Evolutionary conservation across 2,113 vertebrate genomes (phyloP).

Genomic region (Malurus melanocephalus): DNA sequence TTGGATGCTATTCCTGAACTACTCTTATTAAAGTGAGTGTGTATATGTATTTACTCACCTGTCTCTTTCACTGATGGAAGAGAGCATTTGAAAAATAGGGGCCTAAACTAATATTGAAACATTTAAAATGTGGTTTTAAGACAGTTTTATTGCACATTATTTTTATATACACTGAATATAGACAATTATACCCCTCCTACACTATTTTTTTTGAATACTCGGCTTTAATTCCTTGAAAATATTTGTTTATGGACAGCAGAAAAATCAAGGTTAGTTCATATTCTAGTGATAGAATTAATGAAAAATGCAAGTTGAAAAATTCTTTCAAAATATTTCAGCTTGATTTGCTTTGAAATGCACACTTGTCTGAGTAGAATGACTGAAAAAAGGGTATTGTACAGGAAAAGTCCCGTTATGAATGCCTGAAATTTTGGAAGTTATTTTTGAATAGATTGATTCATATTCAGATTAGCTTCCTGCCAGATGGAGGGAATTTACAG

Average conservation of each 20-base stretch:
- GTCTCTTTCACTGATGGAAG: neutral
- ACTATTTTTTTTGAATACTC: neutral
- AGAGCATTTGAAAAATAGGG: neutral
- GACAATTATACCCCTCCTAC: neutral
- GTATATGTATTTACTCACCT: neutral
- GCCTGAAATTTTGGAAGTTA: slow-evolving; percentile 71
- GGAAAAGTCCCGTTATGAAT: slow-evolving; percentile 55
- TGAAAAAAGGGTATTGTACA: slow-evolving; percentile 61
- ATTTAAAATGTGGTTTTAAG: neutral
- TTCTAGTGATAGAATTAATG: neutral
- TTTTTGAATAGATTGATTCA: slow-evolving; percentile 77
- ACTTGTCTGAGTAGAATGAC: slow-evolving; percentile 27
- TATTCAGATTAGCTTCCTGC: slow-evolving; percentile 79
- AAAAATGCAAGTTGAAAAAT: slow-evolving; percentile 4
- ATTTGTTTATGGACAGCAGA: neutral
- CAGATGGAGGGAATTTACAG: slow-evolving; percentile 77
- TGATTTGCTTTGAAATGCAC: slow-evolving; percentile 41
- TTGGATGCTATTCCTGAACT: neutral
- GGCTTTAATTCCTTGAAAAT: neutral
- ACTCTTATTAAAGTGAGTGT: neutral
- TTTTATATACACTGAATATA: neutral
- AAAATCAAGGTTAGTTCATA: neutral
- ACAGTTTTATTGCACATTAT: neutral
- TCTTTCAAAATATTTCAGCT: slow-evolving; percentile 22
- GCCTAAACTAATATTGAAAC: neutral